Evolutionary conservation across 2,113 vertebrate genomes (phyloP).

Genomic region (Pogonocichla stellata): DNA sequence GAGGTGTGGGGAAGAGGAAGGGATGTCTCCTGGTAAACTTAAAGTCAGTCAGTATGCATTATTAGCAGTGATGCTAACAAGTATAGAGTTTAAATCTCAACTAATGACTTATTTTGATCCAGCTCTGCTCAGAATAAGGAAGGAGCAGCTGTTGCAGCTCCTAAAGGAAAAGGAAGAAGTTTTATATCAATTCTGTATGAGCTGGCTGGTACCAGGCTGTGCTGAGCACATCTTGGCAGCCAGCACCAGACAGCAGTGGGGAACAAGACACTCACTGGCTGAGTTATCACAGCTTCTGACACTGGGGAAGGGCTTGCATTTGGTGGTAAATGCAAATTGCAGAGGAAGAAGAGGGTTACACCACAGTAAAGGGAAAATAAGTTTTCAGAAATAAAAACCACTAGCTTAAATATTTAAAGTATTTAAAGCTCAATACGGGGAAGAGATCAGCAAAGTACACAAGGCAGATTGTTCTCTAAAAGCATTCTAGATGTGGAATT

Average conservation of each 20-base stretch:
- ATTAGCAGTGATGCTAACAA: not conserved
- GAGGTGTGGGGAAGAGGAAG: not conserved
- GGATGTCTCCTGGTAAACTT: not conserved
- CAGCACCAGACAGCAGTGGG: not conserved
- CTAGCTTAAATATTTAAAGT: constrained; percentile 40
- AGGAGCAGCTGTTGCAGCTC: not conserved
- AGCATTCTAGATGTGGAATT: constrained; percentile 24
- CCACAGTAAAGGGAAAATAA: not conserved
- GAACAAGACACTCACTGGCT: not conserved
- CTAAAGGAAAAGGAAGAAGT: not conserved
- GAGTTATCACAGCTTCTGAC: not conserved
- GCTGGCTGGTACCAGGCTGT: not conserved
- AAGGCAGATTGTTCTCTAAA: not conserved
- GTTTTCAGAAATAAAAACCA: not conserved
- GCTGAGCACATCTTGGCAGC: constrained; percentile 28
- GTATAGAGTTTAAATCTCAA: not conserved
- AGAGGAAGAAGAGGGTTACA: not conserved
- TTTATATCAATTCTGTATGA: not conserved
- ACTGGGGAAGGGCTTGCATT: not conserved
- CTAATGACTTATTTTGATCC: not conserved
- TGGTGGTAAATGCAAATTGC: not conserved
- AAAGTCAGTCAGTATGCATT: not conserved
- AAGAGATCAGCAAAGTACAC: constrained; percentile 18
- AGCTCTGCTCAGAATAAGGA: not conserved
- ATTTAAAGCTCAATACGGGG: constrained; percentile 20